Evolutionary conservation across 2,797 vertebrate species (phyloP), one percentile per base, ranked within the genome.

Genomic region (Sebastes taczanowskii): DNA sequence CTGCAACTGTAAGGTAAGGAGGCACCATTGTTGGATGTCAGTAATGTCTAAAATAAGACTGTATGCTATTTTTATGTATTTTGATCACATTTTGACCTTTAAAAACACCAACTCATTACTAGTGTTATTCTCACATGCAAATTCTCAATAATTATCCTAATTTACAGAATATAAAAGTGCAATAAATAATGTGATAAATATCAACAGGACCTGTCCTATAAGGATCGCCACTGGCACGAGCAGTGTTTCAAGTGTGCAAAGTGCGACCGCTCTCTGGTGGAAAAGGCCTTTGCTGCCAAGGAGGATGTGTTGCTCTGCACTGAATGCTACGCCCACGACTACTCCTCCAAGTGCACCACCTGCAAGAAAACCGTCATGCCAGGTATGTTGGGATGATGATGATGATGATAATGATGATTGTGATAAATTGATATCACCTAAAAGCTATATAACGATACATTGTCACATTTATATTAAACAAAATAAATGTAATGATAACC

Each of bases 291-390:
- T 76, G 96, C 97, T n/a, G 96, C 96, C 90, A 99, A 99, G 94
- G 97, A 99, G 0, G 97, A 99, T 61, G 90, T 96, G 81, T 88
- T 99, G 86, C 95, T 99, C 63, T 99, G 99, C 83, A 98, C 97
- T 0, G 97, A 98, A 66, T 99, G 98, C 83, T 96, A 98, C 77
- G 97, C 98, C 49, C 89, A 96, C 0, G 97, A 97, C 80, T 97
- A 98, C 80, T 99, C 99, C 56, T 98, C 98, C 72, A 98, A 97
- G 89, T 99, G 98, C 84, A 95, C 91, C 91, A 97, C 97, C 87
- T 99, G 99, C 96, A 97, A 96, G 93, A 98, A 96, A 88, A 97
- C 96, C 73, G 92, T 99, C 91, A 98, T 99, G 97, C 98, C 98
- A 81, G 98, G 98, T 99, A 96, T 32, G 2, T 49, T 69, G 25